Evolutionary conservation across 2,888 invertebrate genomes (phyloP).

Genomic region (Baccha elongata): DNA sequence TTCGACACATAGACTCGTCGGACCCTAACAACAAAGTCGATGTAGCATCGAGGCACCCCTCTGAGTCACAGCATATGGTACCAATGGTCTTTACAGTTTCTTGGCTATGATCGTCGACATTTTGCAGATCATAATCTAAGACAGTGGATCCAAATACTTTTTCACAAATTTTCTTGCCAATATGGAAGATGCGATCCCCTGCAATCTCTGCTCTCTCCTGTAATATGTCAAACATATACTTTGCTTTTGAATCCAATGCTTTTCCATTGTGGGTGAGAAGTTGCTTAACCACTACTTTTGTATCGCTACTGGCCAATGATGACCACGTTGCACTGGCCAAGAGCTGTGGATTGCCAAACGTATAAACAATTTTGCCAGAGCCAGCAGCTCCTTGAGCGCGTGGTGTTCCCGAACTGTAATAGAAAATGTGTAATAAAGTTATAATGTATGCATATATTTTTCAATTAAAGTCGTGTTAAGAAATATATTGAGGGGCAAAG

Average conservation of each 20-base stretch:
- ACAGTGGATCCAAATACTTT: slow-evolving; percentile 78
- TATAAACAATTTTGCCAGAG: slow-evolving; percentile 86
- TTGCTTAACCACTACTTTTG: slow-evolving; percentile 82
- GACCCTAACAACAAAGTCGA: slow-evolving; percentile 88
- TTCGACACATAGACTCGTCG: slow-evolving; percentile 83
- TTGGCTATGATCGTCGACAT: slow-evolving; percentile 79
- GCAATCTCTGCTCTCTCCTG: slow-evolving; percentile 78
- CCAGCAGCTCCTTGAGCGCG: slow-evolving; percentile 76
- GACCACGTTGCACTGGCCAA: slow-evolving; percentile 81
- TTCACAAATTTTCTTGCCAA: slow-evolving; percentile 79
- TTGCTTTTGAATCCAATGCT: slow-evolving; percentile 78
- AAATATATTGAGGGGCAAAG: slow-evolving; percentile 40
- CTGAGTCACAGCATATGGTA: slow-evolving; percentile 89
- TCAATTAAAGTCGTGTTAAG: slow-evolving; percentile 54
- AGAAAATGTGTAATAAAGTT: slow-evolving; percentile 10
- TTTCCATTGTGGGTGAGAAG: slow-evolving; percentile 84
- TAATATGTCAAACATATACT: slow-evolving; percentile 82
- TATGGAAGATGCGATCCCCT: slow-evolving; percentile 79
- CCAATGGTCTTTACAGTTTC: slow-evolving; percentile 84
- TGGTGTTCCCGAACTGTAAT: slow-evolving; percentile 76
- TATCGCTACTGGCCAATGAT: slow-evolving; percentile 75
- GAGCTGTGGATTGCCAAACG: slow-evolving; percentile 84
- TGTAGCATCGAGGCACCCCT: slow-evolving; percentile 87
- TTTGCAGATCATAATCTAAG: slow-evolving; percentile 79
- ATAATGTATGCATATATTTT: slow-evolving; percentile 8